A percentile compares a stretch with the other conserved stretches of the same genome.
Evolutionary conservation across 2,888 invertebrate species (phyloP).

Genomic region (Euclidia mi): DNA sequence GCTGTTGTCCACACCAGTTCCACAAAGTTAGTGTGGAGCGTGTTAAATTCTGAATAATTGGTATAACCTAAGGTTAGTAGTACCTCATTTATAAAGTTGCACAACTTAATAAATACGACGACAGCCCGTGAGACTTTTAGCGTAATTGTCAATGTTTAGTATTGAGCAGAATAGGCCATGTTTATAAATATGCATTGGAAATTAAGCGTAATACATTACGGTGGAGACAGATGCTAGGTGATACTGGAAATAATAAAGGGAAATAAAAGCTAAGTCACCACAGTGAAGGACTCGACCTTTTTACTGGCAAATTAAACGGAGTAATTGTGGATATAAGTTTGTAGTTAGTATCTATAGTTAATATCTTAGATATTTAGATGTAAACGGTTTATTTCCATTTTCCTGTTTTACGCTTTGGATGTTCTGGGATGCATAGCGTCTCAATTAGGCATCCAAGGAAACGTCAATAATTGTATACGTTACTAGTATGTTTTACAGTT

Average conservation of each 20-base stretch:
- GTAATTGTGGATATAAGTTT: too few relatives aligned
- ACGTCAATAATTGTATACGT: too few relatives aligned
- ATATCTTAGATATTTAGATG: too few relatives aligned
- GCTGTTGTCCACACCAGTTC: neutral
- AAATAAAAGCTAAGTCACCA: too few relatives aligned
- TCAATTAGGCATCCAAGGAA: too few relatives aligned
- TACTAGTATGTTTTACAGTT: too few relatives aligned
- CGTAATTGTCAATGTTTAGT: slow-evolving; percentile 3
- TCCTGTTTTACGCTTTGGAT: too few relatives aligned
- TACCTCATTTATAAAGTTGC: slow-evolving; percentile 7
- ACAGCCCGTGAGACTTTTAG: slow-evolving; percentile 5
- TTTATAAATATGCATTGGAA: neutral
- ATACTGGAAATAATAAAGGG: too few relatives aligned
- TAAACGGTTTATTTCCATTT: too few relatives aligned
- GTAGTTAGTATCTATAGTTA: too few relatives aligned
- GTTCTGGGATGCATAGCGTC: too few relatives aligned
- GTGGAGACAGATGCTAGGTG: neutral
- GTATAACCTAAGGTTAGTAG: slow-evolving; percentile 7
- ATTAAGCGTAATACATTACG: neutral
- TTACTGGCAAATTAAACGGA: too few relatives aligned
- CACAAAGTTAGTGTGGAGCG: neutral
- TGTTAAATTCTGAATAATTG: slow-evolving; percentile 4
- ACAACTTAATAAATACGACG: slow-evolving; percentile 2
- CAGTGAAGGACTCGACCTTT: neutral
- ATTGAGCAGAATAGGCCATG: neutral